These are phyloP conservation scores for Pseudotriccus pelzelni DNA, from an alignment of 2,797 vertebrate genomes.

Conservation along the genomic window DNA sequence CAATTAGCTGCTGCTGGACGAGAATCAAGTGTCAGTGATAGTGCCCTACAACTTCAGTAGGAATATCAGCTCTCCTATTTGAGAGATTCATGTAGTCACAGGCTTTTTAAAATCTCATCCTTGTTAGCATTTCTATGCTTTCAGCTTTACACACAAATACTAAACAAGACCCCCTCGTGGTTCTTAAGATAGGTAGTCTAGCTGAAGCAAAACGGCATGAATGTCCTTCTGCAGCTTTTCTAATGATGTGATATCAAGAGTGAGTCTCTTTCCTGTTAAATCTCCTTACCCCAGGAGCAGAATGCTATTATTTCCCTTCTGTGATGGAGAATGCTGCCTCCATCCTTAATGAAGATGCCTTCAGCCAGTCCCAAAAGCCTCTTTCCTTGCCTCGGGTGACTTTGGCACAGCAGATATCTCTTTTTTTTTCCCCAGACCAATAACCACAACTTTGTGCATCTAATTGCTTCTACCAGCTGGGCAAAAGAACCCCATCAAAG, in stretches of 20 bases:
- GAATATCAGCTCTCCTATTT: background rate
- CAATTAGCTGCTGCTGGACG: background rate
- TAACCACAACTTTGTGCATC: background rate
- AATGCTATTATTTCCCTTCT: background rate
- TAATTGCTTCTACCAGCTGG: background rate
- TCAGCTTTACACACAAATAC: background rate
- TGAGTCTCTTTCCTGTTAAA: background rate
- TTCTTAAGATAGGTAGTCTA: background rate
- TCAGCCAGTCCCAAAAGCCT: background rate
- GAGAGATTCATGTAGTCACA: background rate
- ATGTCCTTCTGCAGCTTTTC: background rate
- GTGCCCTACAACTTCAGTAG: background rate
- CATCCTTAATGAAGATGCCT: background rate
- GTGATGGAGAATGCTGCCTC: background rate
- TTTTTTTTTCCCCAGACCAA: background rate
- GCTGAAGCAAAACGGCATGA: background rate
- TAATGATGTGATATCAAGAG: background rate
- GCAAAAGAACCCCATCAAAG: background rate
- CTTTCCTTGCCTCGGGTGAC: background rate
- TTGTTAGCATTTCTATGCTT: background rate
- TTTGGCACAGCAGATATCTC: background rate
- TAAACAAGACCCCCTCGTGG: background rate
- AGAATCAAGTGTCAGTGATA: background rate
- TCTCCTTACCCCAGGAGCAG: background rate
- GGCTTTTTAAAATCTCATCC: background rate